Conservation (phyloP, 2,113 vertebrate genomes). For the Campylomormyrus numenius region DNA sequence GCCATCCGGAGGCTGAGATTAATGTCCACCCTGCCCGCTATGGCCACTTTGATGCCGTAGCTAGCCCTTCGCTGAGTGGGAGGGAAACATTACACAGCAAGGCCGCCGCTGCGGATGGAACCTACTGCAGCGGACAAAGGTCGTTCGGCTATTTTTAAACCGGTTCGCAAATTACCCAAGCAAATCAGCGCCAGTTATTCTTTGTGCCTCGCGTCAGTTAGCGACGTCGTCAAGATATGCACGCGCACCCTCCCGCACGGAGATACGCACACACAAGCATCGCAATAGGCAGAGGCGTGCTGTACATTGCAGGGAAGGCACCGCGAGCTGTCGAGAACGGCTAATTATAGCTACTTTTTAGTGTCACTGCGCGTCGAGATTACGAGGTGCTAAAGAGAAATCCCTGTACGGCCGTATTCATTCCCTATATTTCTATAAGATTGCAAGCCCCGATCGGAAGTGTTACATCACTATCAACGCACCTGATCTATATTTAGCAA, state of each 20-base stretch:
- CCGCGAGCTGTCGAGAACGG: not conserved
- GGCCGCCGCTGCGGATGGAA: not conserved
- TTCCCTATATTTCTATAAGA: not conserved
- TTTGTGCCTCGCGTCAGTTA: not conserved
- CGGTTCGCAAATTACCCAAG: not conserved
- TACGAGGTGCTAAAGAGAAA: not conserved
- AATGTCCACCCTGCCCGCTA: not conserved
- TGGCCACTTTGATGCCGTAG: not conserved
- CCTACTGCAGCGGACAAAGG: not conserved
- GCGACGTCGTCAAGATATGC: not conserved
- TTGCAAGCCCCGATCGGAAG: not conserved
- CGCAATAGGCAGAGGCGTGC: not conserved
- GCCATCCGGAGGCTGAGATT: not conserved
- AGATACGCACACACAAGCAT: not conserved
- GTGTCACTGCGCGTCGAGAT: not conserved
- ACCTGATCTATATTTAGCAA: not conserved
- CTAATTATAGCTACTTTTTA: not conserved
- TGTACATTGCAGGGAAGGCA: not conserved
- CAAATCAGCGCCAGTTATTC: not conserved
- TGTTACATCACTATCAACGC: not conserved
- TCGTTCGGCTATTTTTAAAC: not conserved
- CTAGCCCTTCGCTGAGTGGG: not conserved
- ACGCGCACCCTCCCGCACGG: no score
- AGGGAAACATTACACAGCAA: not conserved
- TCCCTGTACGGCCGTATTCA: not conserved